These are phyloP conservation scores for Takifugu flavidus DNA, from an alignment of 2,113 vertebrate species.

Conservation along the genomic window DNA sequence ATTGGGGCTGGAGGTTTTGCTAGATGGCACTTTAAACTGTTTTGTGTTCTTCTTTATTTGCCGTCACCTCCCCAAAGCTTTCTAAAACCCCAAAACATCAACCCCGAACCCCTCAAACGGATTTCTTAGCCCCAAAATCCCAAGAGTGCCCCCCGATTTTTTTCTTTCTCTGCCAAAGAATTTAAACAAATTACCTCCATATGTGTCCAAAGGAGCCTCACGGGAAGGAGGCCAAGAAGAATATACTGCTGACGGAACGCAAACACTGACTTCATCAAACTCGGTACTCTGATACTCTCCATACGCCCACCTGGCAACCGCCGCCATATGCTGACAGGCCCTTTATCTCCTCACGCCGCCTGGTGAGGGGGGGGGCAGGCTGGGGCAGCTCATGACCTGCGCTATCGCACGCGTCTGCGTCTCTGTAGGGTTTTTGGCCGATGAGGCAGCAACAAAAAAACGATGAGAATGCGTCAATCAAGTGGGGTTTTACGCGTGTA, in stretches of 20 bases:
- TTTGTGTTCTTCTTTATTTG: too few relatives aligned
- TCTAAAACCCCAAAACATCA: constrained; percentile 24
- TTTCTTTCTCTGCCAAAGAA: constrained; percentile 53
- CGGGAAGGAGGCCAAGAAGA: constrained; percentile 54
- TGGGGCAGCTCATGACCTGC: constrained; percentile 4
- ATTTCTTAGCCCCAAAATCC: neutral
- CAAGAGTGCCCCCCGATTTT: constrained; percentile 15
- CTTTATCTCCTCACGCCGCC: constrained; percentile 48
- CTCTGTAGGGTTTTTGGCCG: constrained; percentile 1
- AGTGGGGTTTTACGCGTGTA: constrained; percentile 10
- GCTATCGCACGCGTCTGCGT: constrained; percentile 12
- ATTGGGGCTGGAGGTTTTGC: too few relatives aligned
- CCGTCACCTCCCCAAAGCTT: neutral
- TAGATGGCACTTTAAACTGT: too few relatives aligned
- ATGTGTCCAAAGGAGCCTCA: constrained; percentile 63
- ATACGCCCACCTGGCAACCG: constrained; percentile 54
- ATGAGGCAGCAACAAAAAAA: constrained; percentile 17
- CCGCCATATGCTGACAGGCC: constrained; percentile 36
- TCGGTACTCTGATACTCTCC: constrained; percentile 50
- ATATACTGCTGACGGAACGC: constrained; percentile 68
- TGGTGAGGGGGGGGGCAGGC: constrained; percentile 8
- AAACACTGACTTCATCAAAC: constrained; percentile 67
- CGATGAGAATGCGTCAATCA: constrained; percentile 7
- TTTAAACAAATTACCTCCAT: constrained; percentile 70
- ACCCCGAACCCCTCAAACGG: constrained; percentile 39